Evolutionary conservation across 2,888 invertebrate species (phyloP).

Genomic region (Anagyrus pseudococci): DNA sequence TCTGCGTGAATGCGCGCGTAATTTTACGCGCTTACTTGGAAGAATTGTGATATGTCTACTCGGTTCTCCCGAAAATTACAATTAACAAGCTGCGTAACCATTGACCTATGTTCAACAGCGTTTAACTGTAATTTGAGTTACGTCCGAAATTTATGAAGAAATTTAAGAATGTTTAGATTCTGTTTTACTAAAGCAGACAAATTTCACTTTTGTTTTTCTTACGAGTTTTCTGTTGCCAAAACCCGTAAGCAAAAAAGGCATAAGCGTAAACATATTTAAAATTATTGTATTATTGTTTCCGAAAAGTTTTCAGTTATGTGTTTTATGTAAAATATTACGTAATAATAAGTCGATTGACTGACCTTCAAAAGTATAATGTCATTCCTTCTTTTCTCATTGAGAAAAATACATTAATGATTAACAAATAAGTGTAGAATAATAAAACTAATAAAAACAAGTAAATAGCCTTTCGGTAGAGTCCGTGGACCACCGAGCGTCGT

Average conservation of each 20-base stretch:
- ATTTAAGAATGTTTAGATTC: background rate
- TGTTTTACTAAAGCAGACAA: background rate
- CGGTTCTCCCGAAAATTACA: too few relatives aligned
- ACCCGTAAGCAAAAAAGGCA: background rate
- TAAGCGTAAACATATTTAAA: too few relatives aligned
- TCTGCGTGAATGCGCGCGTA: too few relatives aligned
- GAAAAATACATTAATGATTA: conserved; percentile 12
- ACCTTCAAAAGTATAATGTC: conserved; percentile 3
- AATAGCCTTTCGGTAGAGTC: conserved; percentile 36
- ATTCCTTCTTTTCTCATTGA: conserved; percentile 3
- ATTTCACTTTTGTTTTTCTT: background rate
- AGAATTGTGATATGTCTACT: too few relatives aligned
- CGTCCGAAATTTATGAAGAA: background rate
- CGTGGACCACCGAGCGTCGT: conserved; percentile 32
- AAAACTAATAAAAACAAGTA: conserved; percentile 8
- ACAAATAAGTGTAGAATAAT: conserved; percentile 6
- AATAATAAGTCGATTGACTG: conserved; percentile 8
- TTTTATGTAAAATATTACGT: background rate
- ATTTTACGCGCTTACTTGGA: too few relatives aligned
- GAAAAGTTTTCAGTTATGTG: background rate
- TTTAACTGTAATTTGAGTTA: too few relatives aligned
- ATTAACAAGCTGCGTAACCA: too few relatives aligned
- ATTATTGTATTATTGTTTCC: background rate
- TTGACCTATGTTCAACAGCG: too few relatives aligned
- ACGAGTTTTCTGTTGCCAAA: background rate